Evolutionary conservation across 2,113 vertebrate genomes (phyloP).

Genomic region (Lophius piscatorius): DNA sequence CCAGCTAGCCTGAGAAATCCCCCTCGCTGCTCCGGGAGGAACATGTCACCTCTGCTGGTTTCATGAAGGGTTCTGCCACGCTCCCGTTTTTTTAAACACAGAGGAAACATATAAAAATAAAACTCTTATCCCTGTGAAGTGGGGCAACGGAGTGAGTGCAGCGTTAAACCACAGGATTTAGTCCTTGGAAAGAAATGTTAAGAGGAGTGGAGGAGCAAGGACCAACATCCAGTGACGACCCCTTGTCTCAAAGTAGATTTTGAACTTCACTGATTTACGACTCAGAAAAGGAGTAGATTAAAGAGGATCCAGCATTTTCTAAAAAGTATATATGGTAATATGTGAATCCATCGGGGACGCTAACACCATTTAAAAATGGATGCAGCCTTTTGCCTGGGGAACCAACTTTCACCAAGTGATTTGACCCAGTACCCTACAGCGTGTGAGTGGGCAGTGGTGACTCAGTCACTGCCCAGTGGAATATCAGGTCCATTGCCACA

Average conservation of each 20-base stretch:
- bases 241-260: conserved; percentile 33
- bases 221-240: conserved; percentile 53
- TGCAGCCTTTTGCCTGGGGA: too few species aligned
- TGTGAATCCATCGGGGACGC: too few species aligned
- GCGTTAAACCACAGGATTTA: conserved; percentile 66
- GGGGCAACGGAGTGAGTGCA: conserved; percentile 48
- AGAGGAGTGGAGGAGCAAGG: conserved; percentile 46
- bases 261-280: conserved; percentile 50
- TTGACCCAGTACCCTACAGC: too few species aligned
- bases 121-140: conserved; percentile 57
- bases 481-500: too few species aligned
- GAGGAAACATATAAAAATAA: conserved; percentile 49
- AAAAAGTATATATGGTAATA: conserved; percentile 2
- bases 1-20: conserved; percentile 66
- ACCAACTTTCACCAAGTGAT: too few species aligned
- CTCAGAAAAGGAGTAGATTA: conserved; percentile 26
- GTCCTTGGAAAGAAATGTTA: conserved; percentile 51
- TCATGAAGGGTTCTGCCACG: conserved; percentile 67
- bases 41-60: conserved; percentile 74
- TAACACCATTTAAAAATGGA: too few species aligned
- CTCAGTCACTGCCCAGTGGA: too few species aligned
- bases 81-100: conserved; percentile 47
- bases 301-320: conserved; percentile 11
- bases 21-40: conserved; percentile 56
- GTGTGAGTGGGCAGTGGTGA: too few species aligned